Percentiles rank a stretch among this genome's conserved stretches.
phyloP scores from a whole-genome alignment of 1,140 invertebrate species.

The Ridgeia piscesae region DNA sequence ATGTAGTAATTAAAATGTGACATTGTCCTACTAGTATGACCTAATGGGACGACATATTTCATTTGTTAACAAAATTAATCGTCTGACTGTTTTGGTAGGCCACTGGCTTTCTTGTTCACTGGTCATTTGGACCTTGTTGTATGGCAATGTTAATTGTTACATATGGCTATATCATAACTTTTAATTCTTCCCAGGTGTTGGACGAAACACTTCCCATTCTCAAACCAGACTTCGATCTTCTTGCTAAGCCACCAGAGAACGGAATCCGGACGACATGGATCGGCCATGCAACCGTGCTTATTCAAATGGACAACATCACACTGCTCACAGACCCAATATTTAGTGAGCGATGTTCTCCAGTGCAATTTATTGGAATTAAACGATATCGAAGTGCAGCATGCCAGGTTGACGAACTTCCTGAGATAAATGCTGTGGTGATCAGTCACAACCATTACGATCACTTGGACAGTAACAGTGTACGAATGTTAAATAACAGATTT shows the following conservation, averaged over 20 bases:
- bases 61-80: too few species aligned
- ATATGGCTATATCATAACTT: not conserved
- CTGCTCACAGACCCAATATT: constrained; percentile 59
- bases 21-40: too few species aligned
- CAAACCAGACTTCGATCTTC: not conserved
- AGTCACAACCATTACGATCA: constrained; percentile 65
- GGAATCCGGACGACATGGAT: constrained; percentile 55
- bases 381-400: constrained; percentile 58
- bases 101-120: not conserved
- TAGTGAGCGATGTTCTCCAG: constrained; percentile 42
- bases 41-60: too few species aligned
- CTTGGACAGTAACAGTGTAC: constrained; percentile 57
- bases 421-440: constrained; percentile 61
- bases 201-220: not conserved
- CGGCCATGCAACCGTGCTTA: constrained; percentile 59
- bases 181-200: constrained; percentile 17
- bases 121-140: not conserved
- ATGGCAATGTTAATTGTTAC: not conserved
- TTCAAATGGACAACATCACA: constrained; percentile 57
- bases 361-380: constrained; percentile 46
- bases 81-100: not conserved
- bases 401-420: constrained; percentile 57
- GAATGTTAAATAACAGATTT: constrained; percentile 49
- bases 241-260: constrained; percentile 27
- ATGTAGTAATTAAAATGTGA: too few species aligned